Conservation (phyloP, 2,888 invertebrate genomes). For the Cepaea hortensis region DNA sequence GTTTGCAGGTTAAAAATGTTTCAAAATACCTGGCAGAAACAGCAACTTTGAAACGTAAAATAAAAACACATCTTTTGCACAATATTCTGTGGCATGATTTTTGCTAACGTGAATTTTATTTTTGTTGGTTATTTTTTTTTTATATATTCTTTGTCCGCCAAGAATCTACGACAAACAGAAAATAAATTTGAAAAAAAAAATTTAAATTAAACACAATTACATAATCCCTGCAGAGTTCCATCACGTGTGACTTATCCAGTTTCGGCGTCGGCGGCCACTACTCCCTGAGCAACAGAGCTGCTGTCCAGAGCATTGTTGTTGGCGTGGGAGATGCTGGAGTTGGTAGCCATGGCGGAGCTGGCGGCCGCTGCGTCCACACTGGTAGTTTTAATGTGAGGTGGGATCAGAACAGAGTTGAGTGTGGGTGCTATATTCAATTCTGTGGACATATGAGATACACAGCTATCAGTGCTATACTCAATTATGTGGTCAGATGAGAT, state of each 20-base stretch:
- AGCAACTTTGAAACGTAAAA: background rate
- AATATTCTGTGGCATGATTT: background rate
- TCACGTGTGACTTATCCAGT: constrained; percentile 20
- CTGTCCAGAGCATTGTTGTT: constrained; percentile 62
- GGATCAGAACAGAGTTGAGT: constrained; percentile 91
- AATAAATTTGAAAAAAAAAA: background rate
- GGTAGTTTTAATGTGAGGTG: constrained; percentile 80
- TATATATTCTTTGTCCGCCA: background rate
- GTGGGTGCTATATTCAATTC: constrained; percentile 94
- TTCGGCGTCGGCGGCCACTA: constrained; percentile 48
- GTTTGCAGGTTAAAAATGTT: background rate
- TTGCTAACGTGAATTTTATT: constrained; percentile 26
- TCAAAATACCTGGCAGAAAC: background rate
- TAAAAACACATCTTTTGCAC: background rate
- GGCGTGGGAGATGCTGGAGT: constrained; percentile 54
- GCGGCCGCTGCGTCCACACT: constrained; percentile 52
- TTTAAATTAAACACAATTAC: too few species aligned
- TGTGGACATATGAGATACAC: constrained; percentile 73
- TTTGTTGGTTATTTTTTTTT: background rate
- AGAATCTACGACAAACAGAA: background rate
- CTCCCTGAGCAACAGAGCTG: constrained; percentile 55
- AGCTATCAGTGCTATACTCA: background rate
- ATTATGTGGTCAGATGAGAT: background rate
- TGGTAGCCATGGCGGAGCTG: constrained; percentile 51
- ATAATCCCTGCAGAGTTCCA: background rate